phyloP scores from a whole-genome alignment of 2,888 invertebrate species.

The Tuta absoluta region DNA sequence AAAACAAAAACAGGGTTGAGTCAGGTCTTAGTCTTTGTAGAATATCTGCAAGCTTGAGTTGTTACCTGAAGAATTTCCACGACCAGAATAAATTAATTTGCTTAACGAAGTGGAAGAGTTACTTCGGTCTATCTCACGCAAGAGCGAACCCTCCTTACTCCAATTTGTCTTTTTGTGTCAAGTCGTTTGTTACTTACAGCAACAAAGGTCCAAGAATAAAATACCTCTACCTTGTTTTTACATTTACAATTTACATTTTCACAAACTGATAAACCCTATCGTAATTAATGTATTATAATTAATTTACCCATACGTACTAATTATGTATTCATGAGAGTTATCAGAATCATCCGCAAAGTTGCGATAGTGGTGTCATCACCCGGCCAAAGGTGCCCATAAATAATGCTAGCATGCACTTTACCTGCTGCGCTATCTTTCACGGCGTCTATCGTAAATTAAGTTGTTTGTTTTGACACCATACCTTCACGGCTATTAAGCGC shows the following conservation, averaged over 20 bases:
- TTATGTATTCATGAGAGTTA: constrained; percentile 17
- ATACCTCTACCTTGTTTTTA: not conserved
- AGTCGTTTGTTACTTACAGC: constrained; percentile 12
- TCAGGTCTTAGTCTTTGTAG: not conserved
- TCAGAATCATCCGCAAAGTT: constrained; percentile 14
- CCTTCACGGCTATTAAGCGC: constrained; percentile 30
- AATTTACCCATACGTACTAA: not conserved
- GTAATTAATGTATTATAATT: constrained; percentile 3
- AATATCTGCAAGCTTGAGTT: not conserved
- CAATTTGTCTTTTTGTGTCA: constrained; percentile 17
- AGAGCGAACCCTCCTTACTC: constrained; percentile 6
- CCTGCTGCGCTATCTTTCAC: constrained; percentile 14
- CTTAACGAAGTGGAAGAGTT: constrained; percentile 21
- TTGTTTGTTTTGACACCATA: constrained; percentile 29
- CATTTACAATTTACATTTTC: not conserved
- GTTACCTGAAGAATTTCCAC: constrained; percentile 20
- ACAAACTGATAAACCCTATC: not conserved
- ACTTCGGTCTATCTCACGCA: constrained; percentile 12
- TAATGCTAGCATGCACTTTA: constrained; percentile 7
- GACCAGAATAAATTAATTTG: constrained; percentile 20
- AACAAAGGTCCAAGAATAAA: constrained; percentile 3
- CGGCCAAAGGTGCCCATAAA: constrained; percentile 17
- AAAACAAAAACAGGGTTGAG: too few species aligned
- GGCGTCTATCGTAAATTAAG: constrained; percentile 27
- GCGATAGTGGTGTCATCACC: constrained; percentile 13